Percentiles rank a stretch among this genome's conserved stretches.
phyloP scores from a whole-genome alignment of 2,797 vertebrate genomes.

The Sebastes jordani region DNA sequence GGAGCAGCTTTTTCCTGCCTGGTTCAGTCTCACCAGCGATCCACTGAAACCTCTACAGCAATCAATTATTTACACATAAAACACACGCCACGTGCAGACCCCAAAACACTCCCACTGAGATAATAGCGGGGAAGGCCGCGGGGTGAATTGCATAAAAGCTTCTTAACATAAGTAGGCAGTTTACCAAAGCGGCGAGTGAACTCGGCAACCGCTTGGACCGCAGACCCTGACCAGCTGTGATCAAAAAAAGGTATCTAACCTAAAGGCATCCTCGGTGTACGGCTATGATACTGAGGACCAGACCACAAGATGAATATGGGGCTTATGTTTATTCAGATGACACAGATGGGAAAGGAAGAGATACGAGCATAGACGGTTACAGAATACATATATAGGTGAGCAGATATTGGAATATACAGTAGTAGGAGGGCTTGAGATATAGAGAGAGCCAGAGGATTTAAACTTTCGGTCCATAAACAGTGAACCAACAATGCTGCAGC shows the following conservation, averaged over 20 bases:
- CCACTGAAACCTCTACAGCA: slow-evolving; percentile 53
- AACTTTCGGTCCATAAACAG: neutral
- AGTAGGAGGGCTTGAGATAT: neutral
- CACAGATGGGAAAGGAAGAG: neutral
- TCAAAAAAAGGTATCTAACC: slow-evolving; percentile 2
- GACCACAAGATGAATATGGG: neutral
- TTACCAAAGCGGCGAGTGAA: slow-evolving; percentile 34
- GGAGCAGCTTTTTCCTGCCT: slow-evolving; percentile 13
- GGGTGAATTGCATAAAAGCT: slow-evolving; percentile 54
- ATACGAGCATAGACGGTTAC: neutral
- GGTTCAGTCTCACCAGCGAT: slow-evolving; percentile 34
- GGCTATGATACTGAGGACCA: neutral
- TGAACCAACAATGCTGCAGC: neutral
- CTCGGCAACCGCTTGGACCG: slow-evolving; percentile 5
- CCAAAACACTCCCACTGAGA: slow-evolving; percentile 57
- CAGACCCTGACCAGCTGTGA: slow-evolving; percentile 24
- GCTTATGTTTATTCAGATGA: neutral
- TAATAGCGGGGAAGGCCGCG: slow-evolving; percentile 42
- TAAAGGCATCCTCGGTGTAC: neutral
- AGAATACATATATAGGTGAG: neutral
- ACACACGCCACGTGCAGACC: slow-evolving; percentile 29
- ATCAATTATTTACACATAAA: slow-evolving; percentile 68
- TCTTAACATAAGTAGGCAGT: slow-evolving; percentile 58
- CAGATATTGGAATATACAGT: neutral
- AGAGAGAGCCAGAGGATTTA: neutral